A percentile compares a stretch with the other conserved stretches of the same genome.
Conservation (phyloP, 2,113 vertebrate genomes). For the Pao palembangensis region DNA sequence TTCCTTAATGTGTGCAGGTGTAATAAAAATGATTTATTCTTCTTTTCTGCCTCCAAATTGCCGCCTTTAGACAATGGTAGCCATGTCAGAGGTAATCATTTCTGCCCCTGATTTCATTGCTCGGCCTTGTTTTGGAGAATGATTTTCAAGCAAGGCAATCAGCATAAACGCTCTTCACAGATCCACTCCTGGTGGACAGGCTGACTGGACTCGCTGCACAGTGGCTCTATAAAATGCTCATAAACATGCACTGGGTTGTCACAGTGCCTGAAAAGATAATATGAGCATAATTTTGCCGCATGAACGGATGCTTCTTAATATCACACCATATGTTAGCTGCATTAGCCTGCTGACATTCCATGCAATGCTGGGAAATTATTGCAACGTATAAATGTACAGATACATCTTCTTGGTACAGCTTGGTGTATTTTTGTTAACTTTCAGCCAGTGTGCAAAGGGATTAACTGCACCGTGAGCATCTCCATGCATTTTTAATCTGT, state of each 20-base stretch:
- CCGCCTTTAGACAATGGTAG: conserved; percentile 87
- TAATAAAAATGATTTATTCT: conserved; percentile 48
- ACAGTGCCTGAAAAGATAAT: conserved; percentile 5
- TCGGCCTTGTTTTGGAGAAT: conserved; percentile 74
- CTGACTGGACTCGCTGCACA: conserved; percentile 22
- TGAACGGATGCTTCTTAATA: conserved; percentile 20
- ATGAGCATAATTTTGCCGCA: conserved; percentile 26
- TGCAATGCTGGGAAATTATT: not conserved
- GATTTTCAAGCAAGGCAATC: conserved; percentile 57
- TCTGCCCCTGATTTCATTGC: conserved; percentile 38
- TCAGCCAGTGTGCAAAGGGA: no score
- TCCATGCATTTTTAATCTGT: no score
- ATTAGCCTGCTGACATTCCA: not conserved
- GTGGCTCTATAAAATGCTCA: conserved; percentile 21
- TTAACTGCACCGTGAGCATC: no score
- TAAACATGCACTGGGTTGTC: conserved; percentile 4
- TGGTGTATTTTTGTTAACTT: no score
- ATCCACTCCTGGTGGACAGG: conserved; percentile 17
- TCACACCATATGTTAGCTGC: conserved; percentile 1
- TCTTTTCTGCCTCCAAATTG: conserved; percentile 65
- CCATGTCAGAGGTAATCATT: conserved; percentile 82
- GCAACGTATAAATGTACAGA: no score
- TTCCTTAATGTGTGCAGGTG: not conserved
- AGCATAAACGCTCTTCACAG: conserved; percentile 24
- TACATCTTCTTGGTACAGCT: no score